phyloP scores from a whole-genome alignment of 1,140 invertebrate species.

The Helicoverpa armigera region DNA sequence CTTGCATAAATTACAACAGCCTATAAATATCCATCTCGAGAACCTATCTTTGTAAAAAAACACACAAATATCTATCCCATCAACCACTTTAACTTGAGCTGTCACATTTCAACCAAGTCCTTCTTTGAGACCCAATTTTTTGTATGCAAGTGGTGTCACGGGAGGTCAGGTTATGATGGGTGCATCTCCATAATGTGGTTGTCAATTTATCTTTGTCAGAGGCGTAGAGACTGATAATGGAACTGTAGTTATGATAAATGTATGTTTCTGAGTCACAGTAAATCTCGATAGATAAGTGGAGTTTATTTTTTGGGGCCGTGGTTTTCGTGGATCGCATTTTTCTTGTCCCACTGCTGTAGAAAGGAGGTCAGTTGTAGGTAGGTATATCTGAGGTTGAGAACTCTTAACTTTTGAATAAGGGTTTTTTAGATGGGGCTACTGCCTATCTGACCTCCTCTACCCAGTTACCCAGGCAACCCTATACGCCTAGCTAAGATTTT shows the following conservation, averaged over 20 bases:
- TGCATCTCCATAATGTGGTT: constrained; percentile 19
- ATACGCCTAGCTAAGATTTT: too few relatives aligned
- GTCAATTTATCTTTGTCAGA: constrained; percentile 34
- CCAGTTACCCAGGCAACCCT: too few relatives aligned
- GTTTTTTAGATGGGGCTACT: too few relatives aligned
- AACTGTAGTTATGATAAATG: constrained; percentile 33
- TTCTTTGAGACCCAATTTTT: background rate
- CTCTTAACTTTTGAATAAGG: too few relatives aligned
- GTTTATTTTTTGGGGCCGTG: background rate
- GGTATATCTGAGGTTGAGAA: too few relatives aligned
- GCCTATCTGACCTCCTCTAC: too few relatives aligned
- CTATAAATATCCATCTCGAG: constrained; percentile 27
- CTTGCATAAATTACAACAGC: background rate
- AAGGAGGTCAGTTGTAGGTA: too few relatives aligned
- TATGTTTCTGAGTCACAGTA: constrained; percentile 12
- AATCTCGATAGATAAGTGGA: constrained; percentile 1
- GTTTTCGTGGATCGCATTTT: background rate
- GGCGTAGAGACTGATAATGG: constrained; percentile 28
- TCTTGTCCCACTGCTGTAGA: background rate
- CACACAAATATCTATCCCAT: constrained; percentile 24
- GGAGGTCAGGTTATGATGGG: background rate
- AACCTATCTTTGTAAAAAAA: constrained; percentile 9
- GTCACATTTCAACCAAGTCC: background rate
- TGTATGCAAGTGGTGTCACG: too few relatives aligned
- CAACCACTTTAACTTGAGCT: constrained; percentile 1